Evolutionary conservation across 2,888 invertebrate genomes (phyloP).

Genomic region (Diarsia mendica): DNA sequence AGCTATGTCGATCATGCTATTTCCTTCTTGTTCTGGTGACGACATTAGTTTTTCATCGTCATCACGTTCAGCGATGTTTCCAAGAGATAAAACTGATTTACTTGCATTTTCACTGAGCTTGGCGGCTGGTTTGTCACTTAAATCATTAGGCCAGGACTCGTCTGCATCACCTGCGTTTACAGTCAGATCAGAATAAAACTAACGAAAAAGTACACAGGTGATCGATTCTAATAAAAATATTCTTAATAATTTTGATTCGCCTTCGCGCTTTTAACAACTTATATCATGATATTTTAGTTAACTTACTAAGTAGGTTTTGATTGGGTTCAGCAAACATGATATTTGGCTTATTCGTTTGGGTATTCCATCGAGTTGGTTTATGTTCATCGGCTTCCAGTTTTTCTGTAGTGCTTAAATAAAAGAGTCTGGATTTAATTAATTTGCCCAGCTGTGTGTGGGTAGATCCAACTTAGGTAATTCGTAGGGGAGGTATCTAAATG

Average conservation of each 20-base stretch:
- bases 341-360: conserved; percentile 32
- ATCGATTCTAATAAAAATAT: background rate
- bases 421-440: background rate
- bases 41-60: conserved; percentile 75
- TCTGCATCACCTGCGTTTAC: conserved; percentile 77
- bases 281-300: background rate
- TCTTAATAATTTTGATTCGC: background rate
- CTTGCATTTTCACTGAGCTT: conserved; percentile 77
- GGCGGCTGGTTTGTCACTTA: conserved; percentile 61
- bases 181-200: conserved; percentile 5
- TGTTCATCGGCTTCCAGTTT: background rate
- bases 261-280: background rate
- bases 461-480: background rate
- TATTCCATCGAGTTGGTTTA: conserved; percentile 27
- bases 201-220: background rate
- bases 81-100: conserved; percentile 82
- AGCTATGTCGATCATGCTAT: conserved; percentile 12
- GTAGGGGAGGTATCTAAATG: background rate
- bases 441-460: background rate
- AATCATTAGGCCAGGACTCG: conserved; percentile 81
- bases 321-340: conserved; percentile 75
- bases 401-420: conserved; percentile 31
- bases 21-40: conserved; percentile 34
- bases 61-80: conserved; percentile 78
- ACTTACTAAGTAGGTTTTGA: conserved; percentile 79